These are phyloP conservation scores for Wasmannia auropunctata DNA, from an alignment of 1,140 invertebrate genomes.

Conservation along the genomic window DNA sequence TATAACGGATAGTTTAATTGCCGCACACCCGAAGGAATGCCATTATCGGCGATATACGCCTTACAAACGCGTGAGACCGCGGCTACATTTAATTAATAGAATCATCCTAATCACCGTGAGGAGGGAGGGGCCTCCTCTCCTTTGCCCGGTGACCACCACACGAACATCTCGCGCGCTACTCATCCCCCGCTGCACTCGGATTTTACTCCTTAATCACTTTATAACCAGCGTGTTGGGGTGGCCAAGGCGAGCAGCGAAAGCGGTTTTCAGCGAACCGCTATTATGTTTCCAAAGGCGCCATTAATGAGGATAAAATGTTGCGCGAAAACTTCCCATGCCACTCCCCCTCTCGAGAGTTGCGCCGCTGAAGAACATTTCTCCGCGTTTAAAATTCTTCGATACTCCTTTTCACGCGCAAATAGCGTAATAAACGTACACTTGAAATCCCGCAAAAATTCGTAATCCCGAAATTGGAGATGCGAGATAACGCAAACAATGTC, in stretches of 20 bases:
- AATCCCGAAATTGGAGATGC: not conserved
- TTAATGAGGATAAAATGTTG: slow-evolving; percentile 60
- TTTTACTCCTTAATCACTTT: slow-evolving; percentile 53
- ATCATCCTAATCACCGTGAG: slow-evolving; percentile 34
- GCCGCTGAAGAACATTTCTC: not conserved
- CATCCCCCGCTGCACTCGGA: slow-evolving; percentile 15
- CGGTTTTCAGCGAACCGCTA: slow-evolving; percentile 42
- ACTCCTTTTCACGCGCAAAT: not conserved
- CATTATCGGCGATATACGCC: slow-evolving; percentile 6
- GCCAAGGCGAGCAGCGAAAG: slow-evolving; percentile 35
- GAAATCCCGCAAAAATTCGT: not conserved
- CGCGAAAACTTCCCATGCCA: slow-evolving; percentile 26
- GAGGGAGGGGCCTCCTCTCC: too few species aligned
- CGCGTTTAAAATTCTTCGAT: not conserved
- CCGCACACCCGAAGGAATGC: not conserved
- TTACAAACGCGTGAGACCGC: not conserved
- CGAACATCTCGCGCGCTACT: not conserved
- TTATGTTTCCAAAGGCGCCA: slow-evolving; percentile 50
- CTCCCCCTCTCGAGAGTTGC: slow-evolving; percentile 1
- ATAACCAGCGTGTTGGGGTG: slow-evolving; percentile 46
- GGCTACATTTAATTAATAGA: slow-evolving; percentile 48
- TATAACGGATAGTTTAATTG: slow-evolving; percentile 39
- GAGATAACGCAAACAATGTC: not conserved
- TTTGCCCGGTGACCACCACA: not conserved
- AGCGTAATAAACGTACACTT: slow-evolving; percentile 5